These are phyloP conservation scores for Schizotus pectinicornis DNA, from an alignment of 2,888 invertebrate genomes.

Conservation along the genomic window DNA sequence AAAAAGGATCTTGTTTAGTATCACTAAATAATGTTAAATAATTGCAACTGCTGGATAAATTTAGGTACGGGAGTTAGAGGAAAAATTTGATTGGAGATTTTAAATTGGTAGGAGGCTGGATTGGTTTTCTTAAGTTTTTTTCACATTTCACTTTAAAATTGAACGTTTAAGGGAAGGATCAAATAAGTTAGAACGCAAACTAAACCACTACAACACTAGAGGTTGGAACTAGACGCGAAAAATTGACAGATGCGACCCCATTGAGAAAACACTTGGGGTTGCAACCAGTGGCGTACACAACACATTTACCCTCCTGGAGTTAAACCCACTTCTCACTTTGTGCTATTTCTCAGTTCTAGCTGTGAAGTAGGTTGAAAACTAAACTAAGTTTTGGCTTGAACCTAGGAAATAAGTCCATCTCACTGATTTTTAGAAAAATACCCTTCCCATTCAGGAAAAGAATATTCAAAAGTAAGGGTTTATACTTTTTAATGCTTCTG, in stretches of 20 bases:
- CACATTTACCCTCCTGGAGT: slow-evolving; percentile 3
- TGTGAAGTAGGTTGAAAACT: slow-evolving; percentile 5
- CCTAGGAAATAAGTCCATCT: too few relatives aligned
- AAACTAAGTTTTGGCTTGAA: too few relatives aligned
- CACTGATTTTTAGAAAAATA: too few relatives aligned
- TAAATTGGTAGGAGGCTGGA: neutral
- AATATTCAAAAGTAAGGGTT: too few relatives aligned
- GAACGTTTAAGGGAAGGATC: neutral
- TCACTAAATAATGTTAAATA: neutral
- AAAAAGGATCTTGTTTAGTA: neutral
- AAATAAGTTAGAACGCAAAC: slow-evolving; percentile 41
- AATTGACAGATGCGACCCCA: slow-evolving; percentile 61
- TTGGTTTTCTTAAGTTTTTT: neutral
- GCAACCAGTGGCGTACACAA: slow-evolving; percentile 44
- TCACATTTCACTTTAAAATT: neutral
- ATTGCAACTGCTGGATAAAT: neutral
- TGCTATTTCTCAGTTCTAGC: too few relatives aligned
- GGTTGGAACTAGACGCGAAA: slow-evolving; percentile 52
- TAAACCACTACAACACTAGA: slow-evolving; percentile 44
- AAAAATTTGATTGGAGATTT: too few relatives aligned
- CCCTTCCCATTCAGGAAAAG: too few relatives aligned
- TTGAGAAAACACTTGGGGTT: slow-evolving; percentile 51
- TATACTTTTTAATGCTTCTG: too few relatives aligned
- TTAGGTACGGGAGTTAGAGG: too few relatives aligned
- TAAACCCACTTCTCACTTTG: neutral